A percentile compares a stretch with the other conserved stretches of the same genome.
These are phyloP conservation scores for Cuculus canorus DNA, from an alignment of 2,797 vertebrate species.

Conservation along the genomic window DNA sequence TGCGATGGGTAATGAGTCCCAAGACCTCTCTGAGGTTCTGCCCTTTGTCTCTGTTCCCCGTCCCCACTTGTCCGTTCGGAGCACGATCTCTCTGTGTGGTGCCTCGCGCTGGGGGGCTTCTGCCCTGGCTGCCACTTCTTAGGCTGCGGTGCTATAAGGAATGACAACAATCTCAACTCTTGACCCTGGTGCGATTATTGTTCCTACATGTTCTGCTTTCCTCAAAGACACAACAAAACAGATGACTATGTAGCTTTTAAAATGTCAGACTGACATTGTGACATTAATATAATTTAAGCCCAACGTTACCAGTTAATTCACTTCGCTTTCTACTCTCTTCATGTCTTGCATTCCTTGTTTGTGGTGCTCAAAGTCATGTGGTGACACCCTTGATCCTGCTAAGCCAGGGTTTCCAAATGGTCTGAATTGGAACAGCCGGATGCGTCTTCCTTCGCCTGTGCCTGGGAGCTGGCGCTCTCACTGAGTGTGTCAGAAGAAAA, in stretches of 20 bases:
- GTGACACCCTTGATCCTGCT: not conserved
- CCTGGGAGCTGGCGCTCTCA: not conserved
- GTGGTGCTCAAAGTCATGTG: not conserved
- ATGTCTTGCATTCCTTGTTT: not conserved
- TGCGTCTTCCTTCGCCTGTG: not conserved
- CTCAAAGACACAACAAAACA: constrained; percentile 22
- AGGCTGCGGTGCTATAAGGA: not conserved
- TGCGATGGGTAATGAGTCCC: not conserved
- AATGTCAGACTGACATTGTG: constrained; percentile 7
- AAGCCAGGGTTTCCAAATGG: not conserved
- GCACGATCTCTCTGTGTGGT: fast-evolving
- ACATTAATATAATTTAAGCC: constrained; percentile 33
- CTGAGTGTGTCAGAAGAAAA: not conserved
- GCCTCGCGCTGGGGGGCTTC: fast-evolving
- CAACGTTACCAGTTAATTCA: not conserved
- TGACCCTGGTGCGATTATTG: constrained; percentile 11
- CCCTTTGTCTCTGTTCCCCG: not conserved
- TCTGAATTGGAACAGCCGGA: not conserved
- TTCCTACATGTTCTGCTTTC: constrained; percentile 11
- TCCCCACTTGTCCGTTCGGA: not conserved
- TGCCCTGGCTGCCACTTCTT: not conserved
- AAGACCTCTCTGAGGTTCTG: not conserved
- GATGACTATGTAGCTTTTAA: not conserved
- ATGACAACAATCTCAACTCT: constrained; percentile 4
- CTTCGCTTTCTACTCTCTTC: not conserved